Conservation (phyloP, 1,140 invertebrate genomes). For the Magallana ariakensis region DNA sequence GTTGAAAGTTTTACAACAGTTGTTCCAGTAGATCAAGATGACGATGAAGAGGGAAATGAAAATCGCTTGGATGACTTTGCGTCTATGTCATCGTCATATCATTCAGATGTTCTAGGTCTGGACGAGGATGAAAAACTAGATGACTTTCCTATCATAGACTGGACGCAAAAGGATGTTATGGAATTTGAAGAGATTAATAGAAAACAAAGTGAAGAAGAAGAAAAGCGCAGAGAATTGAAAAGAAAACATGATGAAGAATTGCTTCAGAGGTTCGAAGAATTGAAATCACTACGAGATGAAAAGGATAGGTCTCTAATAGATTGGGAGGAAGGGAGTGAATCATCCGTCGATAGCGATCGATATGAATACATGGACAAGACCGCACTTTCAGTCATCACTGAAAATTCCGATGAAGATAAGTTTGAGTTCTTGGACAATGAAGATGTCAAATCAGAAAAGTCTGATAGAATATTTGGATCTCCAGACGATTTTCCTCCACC, state of each 20-base stretch:
- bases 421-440: conserved; percentile 77
- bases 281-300: conserved; percentile 4
- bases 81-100: conserved; percentile 80
- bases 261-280: conserved; percentile 32
- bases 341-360: conserved; percentile 72
- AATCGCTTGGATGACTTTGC: conserved; percentile 81
- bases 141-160: conserved; percentile 56
- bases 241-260: conserved; percentile 37
- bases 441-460: conserved; percentile 70
- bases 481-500: conserved; percentile 69
- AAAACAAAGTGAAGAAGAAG: conserved; percentile 75
- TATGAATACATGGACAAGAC: conserved; percentile 76
- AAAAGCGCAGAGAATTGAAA: conserved; percentile 82
- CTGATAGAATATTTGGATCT: conserved; percentile 69
- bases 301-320: conserved; percentile 77
- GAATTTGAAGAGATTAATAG: conserved; percentile 49
- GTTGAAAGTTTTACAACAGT: conserved; percentile 90
- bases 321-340: conserved; percentile 65
- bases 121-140: conserved; percentile 80
- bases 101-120: conserved; percentile 73
- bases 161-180: conserved; percentile 78
- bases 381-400: conserved; percentile 75
- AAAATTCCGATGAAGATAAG: conserved; percentile 75
- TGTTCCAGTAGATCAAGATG: conserved; percentile 84
- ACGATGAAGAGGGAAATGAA: conserved; percentile 89